Percentiles rank a stretch among this genome's conserved stretches.
phyloP scores from a whole-genome alignment of 2,888 invertebrate genomes.

The Antitype chi region DNA sequence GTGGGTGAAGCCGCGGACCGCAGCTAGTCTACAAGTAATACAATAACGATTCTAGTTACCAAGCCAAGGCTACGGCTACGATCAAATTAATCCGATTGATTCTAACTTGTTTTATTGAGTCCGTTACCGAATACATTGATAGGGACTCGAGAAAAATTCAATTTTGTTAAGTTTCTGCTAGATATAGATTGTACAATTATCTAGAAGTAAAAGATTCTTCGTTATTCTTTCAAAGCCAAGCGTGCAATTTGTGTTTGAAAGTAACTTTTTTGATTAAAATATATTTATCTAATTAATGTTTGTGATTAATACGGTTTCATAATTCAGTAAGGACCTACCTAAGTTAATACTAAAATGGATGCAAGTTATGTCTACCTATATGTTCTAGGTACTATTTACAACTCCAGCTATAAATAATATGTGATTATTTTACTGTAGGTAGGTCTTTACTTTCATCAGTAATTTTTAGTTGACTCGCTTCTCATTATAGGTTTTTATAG shows the following conservation, averaged over 20 bases:
- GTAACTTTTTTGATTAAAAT: slow-evolving; percentile 1
- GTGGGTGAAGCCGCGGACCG: too few species aligned
- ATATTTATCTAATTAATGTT: neutral
- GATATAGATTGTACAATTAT: slow-evolving; percentile 27
- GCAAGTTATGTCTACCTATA: neutral
- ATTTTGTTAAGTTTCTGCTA: slow-evolving; percentile 38
- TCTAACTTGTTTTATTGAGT: slow-evolving; percentile 45
- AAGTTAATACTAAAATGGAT: neutral
- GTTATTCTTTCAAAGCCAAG: neutral
- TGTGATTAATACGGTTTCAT: slow-evolving; percentile 5
- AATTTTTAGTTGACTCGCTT: neutral
- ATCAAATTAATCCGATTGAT: slow-evolving; percentile 45
- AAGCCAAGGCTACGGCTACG: neutral
- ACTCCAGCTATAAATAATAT: too few species aligned
- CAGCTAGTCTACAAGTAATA: neutral
- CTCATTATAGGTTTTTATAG: too few species aligned
- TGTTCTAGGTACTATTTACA: too few species aligned
- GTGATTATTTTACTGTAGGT: neutral
- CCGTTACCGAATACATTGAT: slow-evolving; percentile 43
- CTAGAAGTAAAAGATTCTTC: slow-evolving; percentile 13
- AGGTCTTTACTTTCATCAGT: neutral
- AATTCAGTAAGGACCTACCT: neutral
- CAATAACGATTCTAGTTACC: slow-evolving; percentile 14
- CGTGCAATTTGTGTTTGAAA: neutral
- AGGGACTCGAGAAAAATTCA: slow-evolving; percentile 48